These are phyloP conservation scores for Sebastolobus alascanus DNA, from an alignment of 2,797 vertebrate genomes.

Conservation along the genomic window DNA sequence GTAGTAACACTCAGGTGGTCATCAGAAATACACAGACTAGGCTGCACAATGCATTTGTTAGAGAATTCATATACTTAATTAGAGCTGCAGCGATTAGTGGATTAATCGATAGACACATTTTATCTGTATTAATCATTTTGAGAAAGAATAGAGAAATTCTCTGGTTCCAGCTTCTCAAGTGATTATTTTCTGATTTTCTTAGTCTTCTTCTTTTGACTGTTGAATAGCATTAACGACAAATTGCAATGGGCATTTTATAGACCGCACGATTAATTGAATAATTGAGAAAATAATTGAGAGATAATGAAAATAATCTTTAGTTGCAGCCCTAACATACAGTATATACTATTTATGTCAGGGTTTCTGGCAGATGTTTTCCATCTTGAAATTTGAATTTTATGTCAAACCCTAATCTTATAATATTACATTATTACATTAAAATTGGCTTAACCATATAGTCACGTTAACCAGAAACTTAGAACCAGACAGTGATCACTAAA, in stretches of 20 bases:
- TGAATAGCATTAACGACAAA: background rate
- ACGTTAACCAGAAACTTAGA: background rate
- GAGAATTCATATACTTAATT: background rate
- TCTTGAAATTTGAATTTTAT: background rate
- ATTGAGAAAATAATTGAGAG: background rate
- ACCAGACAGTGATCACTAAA: background rate
- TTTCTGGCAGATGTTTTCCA: background rate
- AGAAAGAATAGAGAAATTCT: background rate
- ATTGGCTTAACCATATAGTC: background rate
- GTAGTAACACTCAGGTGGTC: slow-evolving; percentile 31
- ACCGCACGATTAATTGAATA: background rate
- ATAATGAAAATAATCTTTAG: background rate
- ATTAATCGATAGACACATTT: background rate
- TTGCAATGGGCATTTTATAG: background rate
- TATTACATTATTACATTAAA: background rate
- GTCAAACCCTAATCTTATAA: background rate
- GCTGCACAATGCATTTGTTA: background rate
- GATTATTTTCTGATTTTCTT: background rate
- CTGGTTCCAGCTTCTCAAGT: background rate
- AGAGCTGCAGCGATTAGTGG: background rate
- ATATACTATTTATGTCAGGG: background rate
- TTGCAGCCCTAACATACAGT: background rate
- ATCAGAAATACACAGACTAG: slow-evolving; percentile 13
- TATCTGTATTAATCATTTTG: background rate
- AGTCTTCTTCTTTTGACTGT: background rate